phyloP scores from a whole-genome alignment of 92 coral and sea anemone species.

The Phenganax stokvisi region DNA sequence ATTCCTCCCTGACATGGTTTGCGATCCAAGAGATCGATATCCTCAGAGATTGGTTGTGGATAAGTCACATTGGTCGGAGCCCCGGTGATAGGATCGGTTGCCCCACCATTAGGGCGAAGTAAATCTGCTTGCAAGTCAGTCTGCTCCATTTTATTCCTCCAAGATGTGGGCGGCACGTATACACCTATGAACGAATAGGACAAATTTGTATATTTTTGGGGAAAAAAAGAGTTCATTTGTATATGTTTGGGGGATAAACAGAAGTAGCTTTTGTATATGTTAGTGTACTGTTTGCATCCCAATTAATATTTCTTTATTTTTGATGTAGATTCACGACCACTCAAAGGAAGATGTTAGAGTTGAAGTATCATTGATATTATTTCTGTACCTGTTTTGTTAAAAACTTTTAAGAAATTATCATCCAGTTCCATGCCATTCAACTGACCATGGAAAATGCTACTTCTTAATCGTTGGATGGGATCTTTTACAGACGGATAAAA shows the following conservation, averaged over 20 bases:
- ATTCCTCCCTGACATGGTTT: constrained; percentile 35
- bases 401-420: constrained; percentile 34
- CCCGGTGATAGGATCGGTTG: constrained; percentile 28
- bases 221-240: too few species aligned
- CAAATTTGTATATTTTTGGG: neutral
- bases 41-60: constrained; percentile 37
- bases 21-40: constrained; percentile 33
- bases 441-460: constrained; percentile 29
- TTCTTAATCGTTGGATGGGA: constrained; percentile 29
- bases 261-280: too few species aligned
- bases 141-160: constrained; percentile 23
- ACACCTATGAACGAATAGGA: constrained; percentile 9
- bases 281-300: too few species aligned
- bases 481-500: constrained; percentile 35
- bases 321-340: too few species aligned
- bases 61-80: constrained; percentile 30
- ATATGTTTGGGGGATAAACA: too few species aligned
- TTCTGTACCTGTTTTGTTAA: constrained; percentile 30
- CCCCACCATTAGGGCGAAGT: constrained; percentile 16
- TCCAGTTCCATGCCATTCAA: constrained; percentile 38
- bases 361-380: neutral
- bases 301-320: neutral
- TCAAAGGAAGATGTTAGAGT: too few species aligned
- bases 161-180: constrained; percentile 19
- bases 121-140: constrained; percentile 29